A percentile compares a stretch with the other conserved stretches of the same genome.
phyloP scores from a whole-genome alignment of 2,888 invertebrate species.

The Koerneria pararmatus region DNA sequence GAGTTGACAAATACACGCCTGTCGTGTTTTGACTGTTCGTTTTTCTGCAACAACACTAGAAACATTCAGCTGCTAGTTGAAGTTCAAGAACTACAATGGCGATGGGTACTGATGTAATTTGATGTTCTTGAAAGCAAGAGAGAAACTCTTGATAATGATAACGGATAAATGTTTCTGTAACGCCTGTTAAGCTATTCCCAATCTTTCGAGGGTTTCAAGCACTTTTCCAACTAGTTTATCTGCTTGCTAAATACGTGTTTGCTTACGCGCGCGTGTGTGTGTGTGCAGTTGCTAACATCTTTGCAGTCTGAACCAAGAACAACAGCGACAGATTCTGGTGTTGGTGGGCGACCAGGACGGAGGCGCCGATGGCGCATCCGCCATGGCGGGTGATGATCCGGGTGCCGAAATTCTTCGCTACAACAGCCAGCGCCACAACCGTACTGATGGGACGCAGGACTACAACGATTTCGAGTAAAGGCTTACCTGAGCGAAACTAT shows the following conservation, averaged over 20 bases:
- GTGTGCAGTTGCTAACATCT: neutral
- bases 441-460: slow-evolving; percentile 15
- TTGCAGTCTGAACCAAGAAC: slow-evolving; percentile 27
- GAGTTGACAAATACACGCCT: no score
- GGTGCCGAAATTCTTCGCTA: slow-evolving; percentile 8
- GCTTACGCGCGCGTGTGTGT: neutral
- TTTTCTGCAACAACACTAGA: no score
- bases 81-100: no score
- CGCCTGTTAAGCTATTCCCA: no score
- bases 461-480: slow-evolving; percentile 21
- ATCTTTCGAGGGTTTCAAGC: no score
- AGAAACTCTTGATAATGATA: no score
- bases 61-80: no score
- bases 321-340: slow-evolving; percentile 28
- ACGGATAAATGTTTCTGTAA: no score
- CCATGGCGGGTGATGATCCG: slow-evolving; percentile 15
- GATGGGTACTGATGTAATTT: no score
- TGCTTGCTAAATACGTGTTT: neutral
- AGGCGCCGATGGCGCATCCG: slow-evolving; percentile 3
- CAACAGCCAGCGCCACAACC: neutral
- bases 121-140: no score
- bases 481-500: no score
- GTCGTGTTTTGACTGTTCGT: no score
- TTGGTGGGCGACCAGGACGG: slow-evolving; percentile 28
- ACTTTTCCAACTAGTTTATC: neutral